Evolutionary conservation across 2,888 invertebrate genomes (phyloP), one percentile per base, ranked within the genome.

Genomic region (Lissocephala sabroskyi): DNA sequence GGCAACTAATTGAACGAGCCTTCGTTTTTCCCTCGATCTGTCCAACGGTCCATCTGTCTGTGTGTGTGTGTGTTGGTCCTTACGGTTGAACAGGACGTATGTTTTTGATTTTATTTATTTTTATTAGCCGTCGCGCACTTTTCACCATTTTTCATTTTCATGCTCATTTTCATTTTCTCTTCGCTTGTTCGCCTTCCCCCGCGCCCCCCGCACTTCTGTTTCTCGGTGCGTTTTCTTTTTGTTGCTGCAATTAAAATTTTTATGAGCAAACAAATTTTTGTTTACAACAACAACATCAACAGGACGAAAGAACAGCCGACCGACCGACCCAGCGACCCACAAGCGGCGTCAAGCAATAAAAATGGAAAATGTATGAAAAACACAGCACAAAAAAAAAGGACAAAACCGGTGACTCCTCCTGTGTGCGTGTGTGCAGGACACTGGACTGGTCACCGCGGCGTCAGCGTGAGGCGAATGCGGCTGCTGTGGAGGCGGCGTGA

Each of bases 211-310:
- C n/a, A n/a, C n/a, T n/a, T n/a, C n/a, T n/a, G n/a, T n/a, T n/a
- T n/a, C 36, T 60, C 49, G 52, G 14, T 17, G 19, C 39, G 47
- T 52, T 53, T 36, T 33, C 5, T 71, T 73, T 68, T 56, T 62
- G 59, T 49, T 48, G 56, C 59, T 59, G 70, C 76, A 76, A 68
- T 68, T 76, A 68, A 68, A 68, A 76, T 74, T 73, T 76, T 68
- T 68, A 76, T 73, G 74, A 59, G 68, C 74, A 68, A 76, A 73
- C 74, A 68, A 68, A 62, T 73, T 68, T 53, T 67, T 65, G 50
- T 56, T 65, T 57, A 59, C 68, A 76, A 64, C 73, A 76, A 56
- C 35, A 35, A 35, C 35, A 35, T 14, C 14, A 35, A 32, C 30
- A 29, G 11, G n/a, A 29, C 10, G 10, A 29, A 29, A 29, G 10